Percentiles rank a stretch among this genome's conserved stretches.
These are phyloP conservation scores for Palythoa grandiflora DNA, from an alignment of 92 coral and sea anemone species.

Conservation along the genomic window DNA sequence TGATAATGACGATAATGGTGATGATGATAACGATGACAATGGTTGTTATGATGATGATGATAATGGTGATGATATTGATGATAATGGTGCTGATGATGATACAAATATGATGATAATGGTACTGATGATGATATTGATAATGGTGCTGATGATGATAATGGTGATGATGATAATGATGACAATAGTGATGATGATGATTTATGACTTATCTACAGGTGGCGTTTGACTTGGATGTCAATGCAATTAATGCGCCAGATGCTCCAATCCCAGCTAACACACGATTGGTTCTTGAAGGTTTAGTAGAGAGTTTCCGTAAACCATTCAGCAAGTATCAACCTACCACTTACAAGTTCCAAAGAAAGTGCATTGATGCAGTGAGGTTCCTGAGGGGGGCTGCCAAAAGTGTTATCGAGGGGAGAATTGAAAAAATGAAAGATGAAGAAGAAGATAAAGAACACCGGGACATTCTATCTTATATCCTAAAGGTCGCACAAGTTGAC, in stretches of 20 bases:
- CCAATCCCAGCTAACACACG: conserved; percentile 82
- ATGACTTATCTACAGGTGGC: conserved; percentile 66
- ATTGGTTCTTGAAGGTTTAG: conserved; percentile 78
- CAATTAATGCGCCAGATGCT: conserved; percentile 69
- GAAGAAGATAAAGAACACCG: conserved; percentile 64
- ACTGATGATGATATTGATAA: too few species aligned
- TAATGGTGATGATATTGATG: too few species aligned
- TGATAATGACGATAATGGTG: too few species aligned
- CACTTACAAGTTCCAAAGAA: conserved; percentile 59
- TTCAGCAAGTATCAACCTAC: conserved; percentile 72
- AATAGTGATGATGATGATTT: too few species aligned
- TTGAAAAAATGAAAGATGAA: conserved; percentile 57
- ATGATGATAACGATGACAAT: too few species aligned
- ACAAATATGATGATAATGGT: too few species aligned
- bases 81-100: too few species aligned
- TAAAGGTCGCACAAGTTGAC: conserved; percentile 66
- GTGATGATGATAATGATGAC: too few species aligned
- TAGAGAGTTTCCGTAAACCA: conserved; percentile 86
- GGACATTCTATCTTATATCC: conserved; percentile 79
- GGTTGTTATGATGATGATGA: too few species aligned
- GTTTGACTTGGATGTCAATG: conserved; percentile 78
- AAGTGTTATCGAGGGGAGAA: conserved; percentile 76
- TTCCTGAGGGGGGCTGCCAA: conserved; percentile 72
- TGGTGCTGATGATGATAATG: too few species aligned
- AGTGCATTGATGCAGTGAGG: conserved; percentile 76